Evolutionary conservation across 2,797 vertebrate genomes (phyloP), one percentile per base, ranked within the genome.

Genomic region (Mus spretus): DNA sequence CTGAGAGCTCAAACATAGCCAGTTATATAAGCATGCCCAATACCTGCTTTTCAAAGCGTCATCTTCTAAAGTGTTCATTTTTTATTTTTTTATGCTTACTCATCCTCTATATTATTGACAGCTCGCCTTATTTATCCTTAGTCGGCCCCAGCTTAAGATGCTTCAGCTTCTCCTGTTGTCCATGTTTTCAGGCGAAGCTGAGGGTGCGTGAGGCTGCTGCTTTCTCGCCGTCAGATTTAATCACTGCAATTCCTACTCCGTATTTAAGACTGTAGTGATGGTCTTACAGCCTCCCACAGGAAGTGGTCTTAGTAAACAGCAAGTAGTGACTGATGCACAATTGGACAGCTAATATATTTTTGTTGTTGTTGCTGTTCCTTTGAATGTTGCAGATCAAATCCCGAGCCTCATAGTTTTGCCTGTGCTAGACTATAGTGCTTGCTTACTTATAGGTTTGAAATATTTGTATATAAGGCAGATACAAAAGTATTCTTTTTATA

Each of bases 361-460:
- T 92, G 6, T 50, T 65, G 17, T 57, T 57, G 31, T 4, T 77
- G 28, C 40, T 75, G 17, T 59, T 78, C 11, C n/a, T 65, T 63
- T 79, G 10, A 53, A 10, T 78, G 31, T 24, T 55, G 59, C 22
- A 31, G 3, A 14, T 67, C 44, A 53, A 90, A 80, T n/a, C 9
- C 87, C n/a, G 19, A 37, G 7, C 20, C 20, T 61, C 31, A 20
- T 22, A 15, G 61, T 88, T 70, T 31, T 63, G 65, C 8, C 89
- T 83, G 6, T 17, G 74, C 15, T 81, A 26, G 24, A 22, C 40
- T 57, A 17, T 10, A 63, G 31, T 82, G 22, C 61, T 82, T 44
- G 20, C 89, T 94, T 57, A 92, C 91, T 89, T 28, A 59, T 72
- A 50, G 75, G 6, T 15, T 94, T 89, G 72, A 94, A 59, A 87